Evolutionary conservation across 2,888 invertebrate species (phyloP), one percentile per base, ranked within the genome.

Genomic region (Meta bourneti): DNA sequence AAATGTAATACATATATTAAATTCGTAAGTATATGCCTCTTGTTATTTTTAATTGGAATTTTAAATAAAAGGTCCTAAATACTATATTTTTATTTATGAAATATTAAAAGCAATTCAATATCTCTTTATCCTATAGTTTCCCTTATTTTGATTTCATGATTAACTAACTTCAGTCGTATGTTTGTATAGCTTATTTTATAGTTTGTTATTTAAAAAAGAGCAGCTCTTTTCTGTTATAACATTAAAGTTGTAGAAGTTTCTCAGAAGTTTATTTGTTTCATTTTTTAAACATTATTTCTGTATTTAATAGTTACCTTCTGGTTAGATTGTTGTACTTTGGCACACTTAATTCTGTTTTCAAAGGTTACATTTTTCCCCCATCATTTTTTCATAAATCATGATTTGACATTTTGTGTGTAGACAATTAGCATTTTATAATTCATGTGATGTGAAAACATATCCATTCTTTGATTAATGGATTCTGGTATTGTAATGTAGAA

Each of bases 401-500:
- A 61, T 61, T 61, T 34, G 1, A 34, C 34, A 4, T 34, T 16
- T 61, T 61, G 61, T 61, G 61, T 61, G 61, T 61, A 61, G 61
- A 16, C 61, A 9, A 61, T 61, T 61, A 61, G 61, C 16, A 61
- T 61, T 61, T 61, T 9, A 61, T 20, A 54, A 54, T 16, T 16
- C 11, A 34, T 83, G 74, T 74, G 74, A 83, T 83, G 74, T 71
- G 11, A 74, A n/a, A 54, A 83, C 83, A 83, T 83, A 83, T 83
- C 83, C 34, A 34, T 71, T 83, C 54, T 54, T 20, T 52, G 19
- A 79, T 77, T n/a, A 13, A 51, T 34, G 6, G 34, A 20, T 74
- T 34, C 48, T 74, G 34, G 19, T 48, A 74, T 74, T 8, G 61
- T 61, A 9, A 61, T 61, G 61, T 61, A 61, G 13, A 16, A 16